Base-by-base conservation (phyloP, 2,888 invertebrate species). In the Odontomyia ornata region DNA sequence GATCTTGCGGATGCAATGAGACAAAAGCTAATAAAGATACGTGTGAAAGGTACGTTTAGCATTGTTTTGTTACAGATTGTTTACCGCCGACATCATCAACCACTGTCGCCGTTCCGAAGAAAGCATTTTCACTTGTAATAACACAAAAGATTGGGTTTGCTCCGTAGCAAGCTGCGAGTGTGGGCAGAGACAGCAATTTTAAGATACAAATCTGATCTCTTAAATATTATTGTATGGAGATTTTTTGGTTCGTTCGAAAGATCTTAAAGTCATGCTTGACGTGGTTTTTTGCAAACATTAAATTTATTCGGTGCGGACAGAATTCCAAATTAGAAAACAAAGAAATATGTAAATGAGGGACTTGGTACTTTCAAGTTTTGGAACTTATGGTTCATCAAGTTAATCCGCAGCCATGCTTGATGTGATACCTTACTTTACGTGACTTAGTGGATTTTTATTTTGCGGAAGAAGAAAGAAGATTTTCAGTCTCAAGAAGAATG, bases 171-270 rank as follows among this genome's bases (percentile, higher is more conserved):
- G 25, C 21, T 18, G 1, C 25, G 69, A 69, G 47, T 69, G 43
- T 69, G 43, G 69, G 69, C 47, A 69, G 47, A 69, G 46, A 25
- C 47, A 69, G 21, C 69, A 46, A 36, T 73, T 73, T 73, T 11
- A 23, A 72, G 56, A 73, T 57, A 73, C 60, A 23, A 73, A 57
- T 57, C 57, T 43, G n/a, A 57, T 21, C 73, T 57, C 21, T 47
- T 15, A 25, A 30, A 69, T 73, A 43, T 73, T 60, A 73, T 73
- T 73, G 73, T 73, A 73, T 73, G 73, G 73, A 57, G 52, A 73
- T 57, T 72, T 72, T 57, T 28, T 25, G 9, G n/a, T 43, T 18
- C 43, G 36, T 27, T 30, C 36, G 25, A 1, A 13, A 57, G 11
- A 21, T 73, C 43, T 57, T 36, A 73, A 27, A 73, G 73, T 60